Percentiles rank a stretch among this genome's conserved stretches.
Evolutionary conservation across 2,113 vertebrate species (phyloP).

Genomic region (Rattus norvegicus): DNA sequence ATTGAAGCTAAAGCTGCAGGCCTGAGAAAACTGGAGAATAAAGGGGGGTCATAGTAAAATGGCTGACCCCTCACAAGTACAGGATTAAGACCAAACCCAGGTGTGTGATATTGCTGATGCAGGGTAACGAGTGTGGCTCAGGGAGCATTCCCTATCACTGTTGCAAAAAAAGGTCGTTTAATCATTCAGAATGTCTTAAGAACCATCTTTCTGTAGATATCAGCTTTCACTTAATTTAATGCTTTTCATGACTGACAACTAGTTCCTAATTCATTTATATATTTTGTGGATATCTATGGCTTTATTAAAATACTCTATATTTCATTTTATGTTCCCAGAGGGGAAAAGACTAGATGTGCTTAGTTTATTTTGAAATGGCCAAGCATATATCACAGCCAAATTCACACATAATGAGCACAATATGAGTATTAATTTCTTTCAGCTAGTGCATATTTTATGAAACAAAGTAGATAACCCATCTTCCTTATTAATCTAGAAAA

Average conservation of each 20-base stretch:
- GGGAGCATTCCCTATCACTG: neutral
- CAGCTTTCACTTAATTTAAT: slow-evolving; percentile 46
- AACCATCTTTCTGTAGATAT: slow-evolving; percentile 27
- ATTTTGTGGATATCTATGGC: neutral
- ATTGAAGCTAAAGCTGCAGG: neutral
- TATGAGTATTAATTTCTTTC: slow-evolving; percentile 48
- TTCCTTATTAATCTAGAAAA: slow-evolving; percentile 56
- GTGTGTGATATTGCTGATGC: neutral
- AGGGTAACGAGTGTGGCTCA: neutral
- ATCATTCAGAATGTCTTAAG: neutral
- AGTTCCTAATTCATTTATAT: slow-evolving; percentile 20
- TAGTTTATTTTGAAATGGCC: slow-evolving; percentile 40
- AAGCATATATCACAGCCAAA: slow-evolving; percentile 29
- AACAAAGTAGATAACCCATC: slow-evolving; percentile 3
- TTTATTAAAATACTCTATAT: slow-evolving; percentile 39
- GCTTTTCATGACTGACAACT: slow-evolving; percentile 42
- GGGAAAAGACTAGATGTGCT: slow-evolving; percentile 26
- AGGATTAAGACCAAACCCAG: neutral
- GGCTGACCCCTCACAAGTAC: neutral
- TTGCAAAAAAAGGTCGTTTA: neutral
- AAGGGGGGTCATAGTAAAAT: neutral
- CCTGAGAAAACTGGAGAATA: neutral
- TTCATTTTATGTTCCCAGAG: slow-evolving; percentile 52
- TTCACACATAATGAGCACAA: slow-evolving; percentile 22
- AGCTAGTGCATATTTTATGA: neutral